These are phyloP conservation scores for Poeciliopsis turneri DNA, from an alignment of 2,797 vertebrate species.

Conservation along the genomic window DNA sequence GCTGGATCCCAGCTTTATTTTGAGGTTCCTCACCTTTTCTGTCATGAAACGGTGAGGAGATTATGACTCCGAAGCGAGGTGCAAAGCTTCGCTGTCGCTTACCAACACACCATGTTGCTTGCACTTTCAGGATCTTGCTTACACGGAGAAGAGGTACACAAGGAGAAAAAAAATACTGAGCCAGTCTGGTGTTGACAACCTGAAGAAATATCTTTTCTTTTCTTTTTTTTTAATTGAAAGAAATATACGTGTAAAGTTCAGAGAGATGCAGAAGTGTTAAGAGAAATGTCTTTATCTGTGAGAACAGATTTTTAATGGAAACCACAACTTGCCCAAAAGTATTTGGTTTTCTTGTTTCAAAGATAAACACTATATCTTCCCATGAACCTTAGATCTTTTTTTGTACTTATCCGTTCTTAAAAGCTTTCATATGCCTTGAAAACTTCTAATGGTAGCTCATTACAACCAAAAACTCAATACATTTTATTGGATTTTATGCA, in stretches of 20 bases:
- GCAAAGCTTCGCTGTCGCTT: constrained; percentile 29
- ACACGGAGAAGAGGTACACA: not conserved
- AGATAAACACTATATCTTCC: not conserved
- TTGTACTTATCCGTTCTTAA: not conserved
- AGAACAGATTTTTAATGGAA: not conserved
- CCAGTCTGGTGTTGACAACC: not conserved
- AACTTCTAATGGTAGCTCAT: not conserved
- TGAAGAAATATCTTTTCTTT: not conserved
- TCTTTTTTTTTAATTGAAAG: not conserved
- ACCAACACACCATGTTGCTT: constrained; percentile 5
- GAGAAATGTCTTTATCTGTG: not conserved
- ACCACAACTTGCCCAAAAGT: not conserved
- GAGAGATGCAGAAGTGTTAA: not conserved
- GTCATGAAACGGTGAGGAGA: constrained; percentile 13
- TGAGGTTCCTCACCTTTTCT: constrained; percentile 5
- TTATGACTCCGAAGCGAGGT: constrained; percentile 21
- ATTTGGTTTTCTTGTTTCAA: not conserved
- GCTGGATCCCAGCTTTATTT: constrained; percentile 25
- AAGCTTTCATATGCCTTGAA: not conserved
- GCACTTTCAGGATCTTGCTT: not conserved
- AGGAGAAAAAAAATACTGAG: not conserved
- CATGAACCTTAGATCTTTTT: not conserved
- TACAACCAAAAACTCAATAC: not conserved
- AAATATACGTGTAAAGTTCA: not conserved
- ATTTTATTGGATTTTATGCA: not conserved